Percentiles rank a stretch among this genome's conserved stretches.
These are phyloP conservation scores for Erannis defoliaria DNA, from an alignment of 2,888 invertebrate genomes.

Conservation along the genomic window DNA sequence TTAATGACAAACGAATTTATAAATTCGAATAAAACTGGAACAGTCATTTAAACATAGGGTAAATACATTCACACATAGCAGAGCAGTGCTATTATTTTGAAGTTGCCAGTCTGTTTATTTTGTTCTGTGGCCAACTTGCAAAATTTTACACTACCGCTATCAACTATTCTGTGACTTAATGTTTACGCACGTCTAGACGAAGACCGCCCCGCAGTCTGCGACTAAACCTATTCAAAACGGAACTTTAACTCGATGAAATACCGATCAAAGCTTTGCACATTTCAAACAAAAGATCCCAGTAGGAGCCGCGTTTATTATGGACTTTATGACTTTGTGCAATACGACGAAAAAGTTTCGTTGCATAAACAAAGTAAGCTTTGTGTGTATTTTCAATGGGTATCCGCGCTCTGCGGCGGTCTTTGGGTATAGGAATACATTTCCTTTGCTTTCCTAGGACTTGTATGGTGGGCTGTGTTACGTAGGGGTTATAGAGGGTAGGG, in stretches of 20 bases:
- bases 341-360: conserved; percentile 12
- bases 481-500: background rate
- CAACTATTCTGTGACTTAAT: conserved; percentile 46
- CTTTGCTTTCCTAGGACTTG: conserved; percentile 19
- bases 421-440: conserved; percentile 26
- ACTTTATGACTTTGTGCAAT: conserved; percentile 23
- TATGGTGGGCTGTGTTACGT: background rate
- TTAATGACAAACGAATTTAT: too few relatives aligned
- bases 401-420: conserved; percentile 27
- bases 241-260: conserved; percentile 28
- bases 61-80: too few relatives aligned
- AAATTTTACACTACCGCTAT: conserved; percentile 37
- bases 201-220: conserved; percentile 37
- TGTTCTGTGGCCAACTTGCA: conserved; percentile 16
- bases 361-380: conserved; percentile 36
- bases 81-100: background rate
- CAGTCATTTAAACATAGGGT: too few relatives aligned
- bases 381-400: conserved; percentile 35
- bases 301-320: conserved; percentile 11
- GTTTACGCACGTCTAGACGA: conserved; percentile 69
- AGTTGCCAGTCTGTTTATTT: background rate
- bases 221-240: conserved; percentile 14
- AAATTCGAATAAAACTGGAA: too few relatives aligned
- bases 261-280: conserved; percentile 16
- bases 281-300: background rate